phyloP scores from a whole-genome alignment of 1,140 invertebrate species.

The Coenobita brevimanus region DNA sequence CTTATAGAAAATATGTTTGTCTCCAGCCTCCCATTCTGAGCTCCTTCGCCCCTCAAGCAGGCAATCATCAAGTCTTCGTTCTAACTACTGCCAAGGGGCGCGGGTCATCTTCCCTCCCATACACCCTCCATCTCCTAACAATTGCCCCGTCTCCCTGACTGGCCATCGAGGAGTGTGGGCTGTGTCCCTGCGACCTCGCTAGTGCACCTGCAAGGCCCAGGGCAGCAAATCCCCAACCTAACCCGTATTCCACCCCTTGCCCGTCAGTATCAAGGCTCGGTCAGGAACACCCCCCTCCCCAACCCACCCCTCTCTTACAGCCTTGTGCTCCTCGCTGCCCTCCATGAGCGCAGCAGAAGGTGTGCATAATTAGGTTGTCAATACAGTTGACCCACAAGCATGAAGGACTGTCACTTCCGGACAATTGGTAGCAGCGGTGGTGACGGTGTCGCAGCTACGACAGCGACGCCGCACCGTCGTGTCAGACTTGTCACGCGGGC shows the following conservation, averaged over 20 bases:
- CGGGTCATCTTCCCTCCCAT: not conserved
- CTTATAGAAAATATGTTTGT: constrained; percentile 96
- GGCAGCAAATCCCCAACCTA: too few relatives aligned
- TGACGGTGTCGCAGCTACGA: constrained; percentile 6
- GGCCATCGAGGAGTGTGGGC: constrained; percentile 5
- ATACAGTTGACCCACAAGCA: constrained; percentile 19
- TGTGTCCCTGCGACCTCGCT: too few relatives aligned
- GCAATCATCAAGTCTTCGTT: constrained; percentile 41
- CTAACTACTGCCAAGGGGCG: constrained; percentile 29
- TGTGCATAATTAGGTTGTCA: constrained; percentile 27
- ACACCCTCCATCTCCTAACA: not conserved
- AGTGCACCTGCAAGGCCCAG: too few relatives aligned
- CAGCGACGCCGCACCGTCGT: constrained; percentile 7
- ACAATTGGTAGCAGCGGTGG: constrained; percentile 50
- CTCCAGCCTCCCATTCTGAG: constrained; percentile 92
- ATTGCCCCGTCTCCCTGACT: not conserved
- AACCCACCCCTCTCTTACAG: not conserved
- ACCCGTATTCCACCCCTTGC: not conserved
- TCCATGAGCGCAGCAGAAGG: not conserved
- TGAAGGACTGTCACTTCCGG: constrained; percentile 44
- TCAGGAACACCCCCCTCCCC: constrained; percentile 21
- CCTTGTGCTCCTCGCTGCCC: not conserved
- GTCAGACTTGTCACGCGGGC: constrained; percentile 63
- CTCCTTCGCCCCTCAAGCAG: not conserved
- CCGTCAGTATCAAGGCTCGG: constrained; percentile 29